Evolutionary conservation across 2,888 invertebrate species (phyloP).

Genomic region (Caenorhabditis sp.): DNA sequence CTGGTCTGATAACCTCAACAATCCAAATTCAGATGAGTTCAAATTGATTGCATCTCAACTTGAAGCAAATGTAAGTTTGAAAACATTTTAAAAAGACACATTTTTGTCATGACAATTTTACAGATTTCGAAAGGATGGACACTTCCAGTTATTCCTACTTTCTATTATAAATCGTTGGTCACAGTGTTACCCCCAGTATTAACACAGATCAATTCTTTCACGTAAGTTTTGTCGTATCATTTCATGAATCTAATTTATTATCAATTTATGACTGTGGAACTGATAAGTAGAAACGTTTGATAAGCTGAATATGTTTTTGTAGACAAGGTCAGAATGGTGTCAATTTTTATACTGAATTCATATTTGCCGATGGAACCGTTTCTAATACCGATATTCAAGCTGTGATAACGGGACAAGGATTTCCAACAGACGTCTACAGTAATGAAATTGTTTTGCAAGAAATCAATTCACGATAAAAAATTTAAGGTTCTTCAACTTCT

Average conservation of each 20-base stretch:
- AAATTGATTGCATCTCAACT: conserved; percentile 8
- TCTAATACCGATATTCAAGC: conserved; percentile 3
- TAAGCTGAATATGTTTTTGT: background rate
- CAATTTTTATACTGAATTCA: conserved; percentile 24
- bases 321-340: conserved; percentile 26
- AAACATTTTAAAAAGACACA: background rate
- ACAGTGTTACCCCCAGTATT: conserved; percentile 8
- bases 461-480: no score
- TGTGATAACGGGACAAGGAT: conserved; percentile 13
- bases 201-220: conserved; percentile 25
- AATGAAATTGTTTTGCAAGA: background rate
- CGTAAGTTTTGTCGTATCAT: conserved; percentile 11
- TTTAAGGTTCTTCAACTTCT: conserved; percentile 9
- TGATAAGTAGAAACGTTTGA: background rate
- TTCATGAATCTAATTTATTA: background rate
- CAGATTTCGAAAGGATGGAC: conserved; percentile 18
- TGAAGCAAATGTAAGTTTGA: conserved; percentile 12
- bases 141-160: background rate
- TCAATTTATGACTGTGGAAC: background rate
- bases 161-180: background rate
- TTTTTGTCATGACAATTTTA: background rate
- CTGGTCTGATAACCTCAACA: conserved; percentile 11
- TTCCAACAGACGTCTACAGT: conserved; percentile 16
- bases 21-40: conserved; percentile 12
- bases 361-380: conserved; percentile 12